phyloP scores from a whole-genome alignment of 2,888 invertebrate genomes.

The Ctenicera cuprea region DNA sequence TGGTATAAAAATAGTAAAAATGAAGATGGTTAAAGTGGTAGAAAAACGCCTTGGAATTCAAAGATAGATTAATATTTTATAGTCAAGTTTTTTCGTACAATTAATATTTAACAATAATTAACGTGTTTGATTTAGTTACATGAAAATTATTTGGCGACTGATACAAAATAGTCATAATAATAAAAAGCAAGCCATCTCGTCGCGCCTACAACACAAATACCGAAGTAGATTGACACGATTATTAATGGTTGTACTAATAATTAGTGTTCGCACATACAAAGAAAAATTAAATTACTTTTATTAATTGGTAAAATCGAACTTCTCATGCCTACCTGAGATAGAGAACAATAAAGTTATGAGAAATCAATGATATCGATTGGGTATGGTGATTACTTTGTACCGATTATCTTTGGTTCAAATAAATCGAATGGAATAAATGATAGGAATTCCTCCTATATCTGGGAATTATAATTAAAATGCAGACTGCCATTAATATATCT shows the following conservation, averaged over 20 bases:
- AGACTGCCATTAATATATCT: constrained; percentile 35
- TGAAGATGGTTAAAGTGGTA: neutral
- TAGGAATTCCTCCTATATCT: constrained; percentile 46
- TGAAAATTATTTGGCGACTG: constrained; percentile 43
- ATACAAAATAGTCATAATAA: constrained; percentile 42
- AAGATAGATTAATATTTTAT: constrained; percentile 25
- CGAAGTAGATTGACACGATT: constrained; percentile 33
- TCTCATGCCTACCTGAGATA: constrained; percentile 32
- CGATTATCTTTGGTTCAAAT: constrained; percentile 36
- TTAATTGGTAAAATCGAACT: constrained; percentile 40
- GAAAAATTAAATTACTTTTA: constrained; percentile 43
- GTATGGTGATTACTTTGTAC: constrained; percentile 40
- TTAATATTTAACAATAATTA: constrained; percentile 37
- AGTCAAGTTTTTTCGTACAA: constrained; percentile 25
- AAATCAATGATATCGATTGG: constrained; percentile 40
- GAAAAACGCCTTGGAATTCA: constrained; percentile 12
- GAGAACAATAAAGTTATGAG: constrained; percentile 37
- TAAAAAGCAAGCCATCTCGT: constrained; percentile 41
- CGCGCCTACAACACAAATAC: constrained; percentile 35
- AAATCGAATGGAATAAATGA: constrained; percentile 48
- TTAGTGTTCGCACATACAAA: constrained; percentile 34
- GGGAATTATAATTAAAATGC: constrained; percentile 46
- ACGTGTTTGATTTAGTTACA: constrained; percentile 44
- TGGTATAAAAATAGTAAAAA: neutral
- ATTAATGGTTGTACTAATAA: constrained; percentile 34